Evolutionary conservation across 2,113 vertebrate genomes (phyloP).

Genomic region (Xenopus laevis): DNA sequence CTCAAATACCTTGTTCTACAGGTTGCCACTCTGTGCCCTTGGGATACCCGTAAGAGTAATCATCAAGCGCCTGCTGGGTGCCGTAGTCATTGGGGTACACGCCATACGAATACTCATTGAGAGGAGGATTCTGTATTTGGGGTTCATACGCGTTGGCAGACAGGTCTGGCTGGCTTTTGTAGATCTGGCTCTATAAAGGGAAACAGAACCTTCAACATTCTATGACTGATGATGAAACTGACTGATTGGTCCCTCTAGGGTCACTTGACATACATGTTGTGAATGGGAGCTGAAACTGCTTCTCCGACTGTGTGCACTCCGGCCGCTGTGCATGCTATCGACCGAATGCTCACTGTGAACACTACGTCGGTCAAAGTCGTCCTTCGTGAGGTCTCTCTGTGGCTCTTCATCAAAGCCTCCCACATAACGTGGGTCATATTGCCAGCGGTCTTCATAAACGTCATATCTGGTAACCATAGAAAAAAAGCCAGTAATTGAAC

Average conservation of each 20-base stretch:
- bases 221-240: too few relatives aligned
- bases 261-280: conserved; percentile 70
- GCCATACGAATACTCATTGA: conserved; percentile 76
- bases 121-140: conserved; percentile 57
- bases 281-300: conserved; percentile 91
- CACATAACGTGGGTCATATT: conserved; percentile 87
- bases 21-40: conserved; percentile 71
- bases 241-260: not conserved
- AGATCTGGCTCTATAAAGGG: conserved; percentile 82
- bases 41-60: conserved; percentile 67
- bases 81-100: conserved; percentile 66
- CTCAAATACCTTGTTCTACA: conserved; percentile 75
- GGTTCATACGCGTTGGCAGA: conserved; percentile 68
- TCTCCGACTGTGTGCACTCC: conserved; percentile 75
- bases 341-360: conserved; percentile 85
- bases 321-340: conserved; percentile 77
- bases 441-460: conserved; percentile 80
- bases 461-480: conserved; percentile 63
- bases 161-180: conserved; percentile 78
- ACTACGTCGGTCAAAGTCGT: conserved; percentile 82
- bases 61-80: conserved; percentile 63
- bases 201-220: not conserved
- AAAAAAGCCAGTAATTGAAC: too few relatives aligned
- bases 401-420: conserved; percentile 85
- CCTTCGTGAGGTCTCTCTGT: conserved; percentile 64